Percentiles rank a stretch among this genome's conserved stretches.
phyloP scores from a whole-genome alignment of 2,888 invertebrate genomes.

The Brassicogethes aeneus region DNA sequence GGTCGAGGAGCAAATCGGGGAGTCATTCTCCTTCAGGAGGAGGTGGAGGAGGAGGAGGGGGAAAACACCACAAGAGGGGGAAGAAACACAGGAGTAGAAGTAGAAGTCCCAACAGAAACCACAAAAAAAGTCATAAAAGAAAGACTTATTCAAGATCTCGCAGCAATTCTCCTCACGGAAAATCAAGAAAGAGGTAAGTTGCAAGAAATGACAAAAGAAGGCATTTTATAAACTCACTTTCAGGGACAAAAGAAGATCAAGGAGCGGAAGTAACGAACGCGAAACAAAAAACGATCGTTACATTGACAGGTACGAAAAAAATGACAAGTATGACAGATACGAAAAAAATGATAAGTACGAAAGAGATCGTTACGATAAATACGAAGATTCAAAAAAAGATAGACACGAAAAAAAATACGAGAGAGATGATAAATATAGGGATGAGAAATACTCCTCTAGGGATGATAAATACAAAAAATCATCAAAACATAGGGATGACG shows the following conservation, averaged over 20 bases:
- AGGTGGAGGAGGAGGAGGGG: no score
- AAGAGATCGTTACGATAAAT: slow-evolving; percentile 25
- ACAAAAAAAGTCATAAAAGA: slow-evolving; percentile 36
- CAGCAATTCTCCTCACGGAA: slow-evolving; percentile 36
- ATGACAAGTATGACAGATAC: slow-evolving; percentile 28
- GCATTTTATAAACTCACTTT: slow-evolving; percentile 17
- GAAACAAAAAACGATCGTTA: slow-evolving; percentile 35
- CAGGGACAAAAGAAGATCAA: slow-evolving; percentile 40
- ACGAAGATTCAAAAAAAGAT: slow-evolving; percentile 29
- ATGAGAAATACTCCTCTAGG: slow-evolving; percentile 21
- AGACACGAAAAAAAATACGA: slow-evolving; percentile 28
- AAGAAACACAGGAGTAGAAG: slow-evolving; percentile 38
- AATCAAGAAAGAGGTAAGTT: slow-evolving; percentile 27
- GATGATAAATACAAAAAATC: slow-evolving; percentile 30
- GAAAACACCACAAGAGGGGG: slow-evolving; percentile 33
- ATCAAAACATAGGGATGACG: slow-evolving; percentile 26
- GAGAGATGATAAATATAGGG: slow-evolving; percentile 29
- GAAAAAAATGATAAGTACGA: slow-evolving; percentile 20
- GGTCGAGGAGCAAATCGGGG: slow-evolving; percentile 34
- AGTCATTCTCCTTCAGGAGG: slow-evolving; percentile 33
- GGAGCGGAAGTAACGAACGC: slow-evolving; percentile 39
- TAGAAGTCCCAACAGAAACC: slow-evolving; percentile 20
- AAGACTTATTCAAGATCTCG: slow-evolving; percentile 38
- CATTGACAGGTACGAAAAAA: slow-evolving; percentile 38
- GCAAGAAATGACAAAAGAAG: not conserved